A percentile compares a stretch with the other conserved stretches of the same genome.
Evolutionary conservation across 2,113 vertebrate species (phyloP).

Genomic region (Eulacestoma nigropectus): DNA sequence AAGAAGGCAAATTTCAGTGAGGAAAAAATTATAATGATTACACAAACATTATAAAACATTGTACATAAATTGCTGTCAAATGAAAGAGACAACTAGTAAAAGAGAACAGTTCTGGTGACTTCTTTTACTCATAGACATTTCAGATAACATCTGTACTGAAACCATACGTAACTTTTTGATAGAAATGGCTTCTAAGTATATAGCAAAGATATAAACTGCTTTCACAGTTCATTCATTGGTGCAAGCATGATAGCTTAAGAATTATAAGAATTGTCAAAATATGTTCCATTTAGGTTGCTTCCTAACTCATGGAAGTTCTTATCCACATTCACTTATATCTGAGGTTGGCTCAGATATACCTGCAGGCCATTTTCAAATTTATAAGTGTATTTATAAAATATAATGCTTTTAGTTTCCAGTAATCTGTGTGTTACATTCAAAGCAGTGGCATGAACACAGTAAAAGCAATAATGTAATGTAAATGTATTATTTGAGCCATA

Average conservation of each 20-base stretch:
- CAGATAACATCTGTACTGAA: background rate
- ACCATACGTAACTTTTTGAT: background rate
- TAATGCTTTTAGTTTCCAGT: background rate
- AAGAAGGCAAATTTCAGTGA: background rate
- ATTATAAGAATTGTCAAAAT: background rate
- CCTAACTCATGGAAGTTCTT: background rate
- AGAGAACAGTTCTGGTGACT: background rate
- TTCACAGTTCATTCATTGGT: background rate
- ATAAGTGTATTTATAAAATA: background rate
- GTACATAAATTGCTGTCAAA: background rate
- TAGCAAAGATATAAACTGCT: background rate
- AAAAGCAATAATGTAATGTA: background rate
- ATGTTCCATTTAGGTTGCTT: background rate
- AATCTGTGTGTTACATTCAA: background rate
- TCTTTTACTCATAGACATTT: background rate
- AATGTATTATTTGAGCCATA: background rate
- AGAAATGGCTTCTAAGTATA: background rate
- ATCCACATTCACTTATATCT: background rate
- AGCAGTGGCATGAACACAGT: background rate
- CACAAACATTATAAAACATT: background rate
- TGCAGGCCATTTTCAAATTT: background rate
- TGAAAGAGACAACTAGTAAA: background rate
- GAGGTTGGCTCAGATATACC: background rate
- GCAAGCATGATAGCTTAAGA: background rate
- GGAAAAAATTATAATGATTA: background rate